Base-by-base conservation (phyloP, 1,140 invertebrate genomes). In the Drosophila virilis region DNA sequence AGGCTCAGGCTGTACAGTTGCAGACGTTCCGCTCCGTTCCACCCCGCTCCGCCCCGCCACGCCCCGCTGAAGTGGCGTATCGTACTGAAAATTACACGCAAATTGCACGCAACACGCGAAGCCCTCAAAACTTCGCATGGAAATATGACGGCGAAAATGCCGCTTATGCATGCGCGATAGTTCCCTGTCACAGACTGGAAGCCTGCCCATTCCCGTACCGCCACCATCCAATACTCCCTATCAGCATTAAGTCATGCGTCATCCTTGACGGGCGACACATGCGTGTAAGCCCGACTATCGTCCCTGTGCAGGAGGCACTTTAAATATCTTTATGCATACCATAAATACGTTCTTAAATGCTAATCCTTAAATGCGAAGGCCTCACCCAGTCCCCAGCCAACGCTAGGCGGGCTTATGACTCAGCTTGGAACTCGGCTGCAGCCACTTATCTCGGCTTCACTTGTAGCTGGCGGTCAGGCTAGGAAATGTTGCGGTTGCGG, bases 41-140 rank as follows among this genome's bases (percentile, higher is more conserved):
- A 4, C 10, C 4, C 52, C 33, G 7, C 10, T 10, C 28, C 17
- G 1, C 17, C 22, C 13, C 35, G 6, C 13, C 6, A 35, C 37
- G 10, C 32, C 8, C 7, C 6, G 0, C 12, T 28, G 12, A 15
- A 7, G 12, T n/a, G 17, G 28, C 28, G 35, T 62, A 35, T 58
- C 33, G 73, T 28, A 2, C 52, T 60, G 67, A 55, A 88, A 77
- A 89, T 88, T 88, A 89, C 83, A 88, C 84, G 83, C 83, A 88
- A 88, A 88, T 88, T 88, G 83, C 83, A 88, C 83, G 84, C 83
- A 89, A 88, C 83, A 88, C 84, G 83, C 83, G 55, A 86, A 88
- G 60, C 71, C 66, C 50, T 46, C 46, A 33, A 58, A 69, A 78
- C 61, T 65, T 78, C 60, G 66, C 71, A 77, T 89, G 83, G 73